phyloP scores from a whole-genome alignment of 1,140 invertebrate species.

The Drosophila lowei region DNA sequence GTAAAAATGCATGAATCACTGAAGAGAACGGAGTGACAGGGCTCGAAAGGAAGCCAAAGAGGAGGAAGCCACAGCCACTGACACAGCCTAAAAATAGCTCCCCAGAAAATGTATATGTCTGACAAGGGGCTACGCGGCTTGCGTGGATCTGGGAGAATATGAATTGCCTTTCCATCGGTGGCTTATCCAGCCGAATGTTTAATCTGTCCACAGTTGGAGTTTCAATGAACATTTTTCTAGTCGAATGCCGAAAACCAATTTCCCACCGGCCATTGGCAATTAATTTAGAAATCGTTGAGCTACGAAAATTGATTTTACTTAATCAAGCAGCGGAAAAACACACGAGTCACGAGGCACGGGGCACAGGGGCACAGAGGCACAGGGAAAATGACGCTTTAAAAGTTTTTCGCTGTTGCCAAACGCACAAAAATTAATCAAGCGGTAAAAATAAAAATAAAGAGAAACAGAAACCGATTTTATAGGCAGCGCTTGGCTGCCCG shows the following conservation, averaged over 20 bases:
- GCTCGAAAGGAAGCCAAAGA: constrained; percentile 5
- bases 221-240: no score
- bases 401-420: constrained; percentile 65
- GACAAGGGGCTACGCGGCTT: no score
- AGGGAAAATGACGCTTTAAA: constrained; percentile 56
- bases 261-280: constrained; percentile 42
- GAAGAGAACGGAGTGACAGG: constrained; percentile 29
- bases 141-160: constrained; percentile 9
- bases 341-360: background rate
- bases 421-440: constrained; percentile 64
- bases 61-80: background rate
- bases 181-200: no score
- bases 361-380: background rate
- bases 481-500: constrained; percentile 42
- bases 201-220: no score
- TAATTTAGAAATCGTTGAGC: constrained; percentile 56
- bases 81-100: constrained; percentile 35
- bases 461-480: constrained; percentile 41
- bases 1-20: constrained; percentile 46
- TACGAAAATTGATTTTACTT: constrained; percentile 61
- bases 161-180: constrained; percentile 3
- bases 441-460: constrained; percentile 27
- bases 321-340: constrained; percentile 35
- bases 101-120: constrained; percentile 12
- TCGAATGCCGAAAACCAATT: constrained; percentile 18